Base-by-base conservation (phyloP, 2,797 vertebrate species). In the Halcyon leucocephala region DNA sequence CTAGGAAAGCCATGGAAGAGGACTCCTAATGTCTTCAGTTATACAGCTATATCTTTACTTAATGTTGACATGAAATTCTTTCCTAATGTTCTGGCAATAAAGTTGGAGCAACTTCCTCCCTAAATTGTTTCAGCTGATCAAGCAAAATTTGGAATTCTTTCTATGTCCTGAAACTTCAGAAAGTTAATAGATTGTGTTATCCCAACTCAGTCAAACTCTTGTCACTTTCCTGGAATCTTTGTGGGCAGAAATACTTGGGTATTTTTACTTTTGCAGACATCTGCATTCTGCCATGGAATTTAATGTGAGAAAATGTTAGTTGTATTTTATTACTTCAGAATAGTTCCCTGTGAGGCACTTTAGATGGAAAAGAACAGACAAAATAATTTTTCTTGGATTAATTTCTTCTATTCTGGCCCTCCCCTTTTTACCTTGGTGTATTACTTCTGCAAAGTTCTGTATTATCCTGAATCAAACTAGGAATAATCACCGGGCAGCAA, bases 41-140 rank as follows among this genome's bases (percentile, higher is more conserved):
- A 49, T 67, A 49, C n/a, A 79, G 54, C 44, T 90, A 37, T 84
- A 96, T 88, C 92, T 94, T 86, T 67, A 7, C 57, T 57, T 90
- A 61, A 71, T 85, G 76, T 94, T 86, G 79, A 85, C 71, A 52
- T 64, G 82, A 76, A 95, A 90, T 94, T 93, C 82, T 92, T 74
- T 41, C 26, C 71, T 85, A 10, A 83, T 87, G 48, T 95, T 95
- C 89, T 97, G 97, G 95, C 95, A 96, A 92, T 81, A 74, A 92
- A 73, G 58, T 44, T 85, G 49, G 55, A 71, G 67, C 87, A 48
- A 93, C 28, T 52, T 87, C 87, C 42, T 95, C 65, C 57, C 79
- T 96, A 96, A 95, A 97, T 95, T 96, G 83, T 93, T 95, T 91
- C 90, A 97, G 94, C 93, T 98, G 96, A 98, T 97, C 66, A 89